Evolutionary conservation across 2,888 invertebrate species (phyloP), one percentile per base, ranked within the genome.

Genomic region (Lingula anatina): DNA sequence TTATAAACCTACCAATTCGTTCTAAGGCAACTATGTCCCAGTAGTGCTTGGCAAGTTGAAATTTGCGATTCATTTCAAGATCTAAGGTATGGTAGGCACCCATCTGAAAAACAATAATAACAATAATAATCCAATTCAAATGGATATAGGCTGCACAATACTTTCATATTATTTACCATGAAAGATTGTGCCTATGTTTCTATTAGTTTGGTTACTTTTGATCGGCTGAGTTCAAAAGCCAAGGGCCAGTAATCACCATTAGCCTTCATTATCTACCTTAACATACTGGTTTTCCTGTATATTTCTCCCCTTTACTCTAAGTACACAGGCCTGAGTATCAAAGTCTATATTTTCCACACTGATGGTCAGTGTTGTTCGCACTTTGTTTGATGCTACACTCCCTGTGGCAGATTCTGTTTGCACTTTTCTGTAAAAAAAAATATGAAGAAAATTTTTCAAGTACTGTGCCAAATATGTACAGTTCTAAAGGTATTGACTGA

Each of bases 11-110:
- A 73, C 74, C 73, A 26, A 97, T 88, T 59, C 96, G 82, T 66
- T 95, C 95, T 57, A 96, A 72, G 5, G 90, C 84, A 47, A 97
- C 86, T 0, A 90, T 89, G 77, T 97, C 96, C 96, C 96, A 97
- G 75, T 88, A 83, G 36, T 83, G 78, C 79, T 97, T 97, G 54
- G 82, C 82, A 40, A 97, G 78, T 9, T 86, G 85, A 74, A 99
- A 97, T 77, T 95, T 95, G 57, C 95, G 83, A 77, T 99, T 96
- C 55, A 92, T 77, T 79, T 97, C 97, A 61, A 99, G 80, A 78
- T 99, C 96, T 61, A 99, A 78, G 1, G 99, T 99, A 76, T 99
- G 99, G 80, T 99, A 99, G 50, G 96, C 96, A 55, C 97, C 97
- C 89, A 94, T 90, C 89, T 91, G 77, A 21, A n/a, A n/a, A n/a